These are phyloP conservation scores for Trachops cirrhosus DNA, from an alignment of 2,797 vertebrate species.

Conservation along the genomic window DNA sequence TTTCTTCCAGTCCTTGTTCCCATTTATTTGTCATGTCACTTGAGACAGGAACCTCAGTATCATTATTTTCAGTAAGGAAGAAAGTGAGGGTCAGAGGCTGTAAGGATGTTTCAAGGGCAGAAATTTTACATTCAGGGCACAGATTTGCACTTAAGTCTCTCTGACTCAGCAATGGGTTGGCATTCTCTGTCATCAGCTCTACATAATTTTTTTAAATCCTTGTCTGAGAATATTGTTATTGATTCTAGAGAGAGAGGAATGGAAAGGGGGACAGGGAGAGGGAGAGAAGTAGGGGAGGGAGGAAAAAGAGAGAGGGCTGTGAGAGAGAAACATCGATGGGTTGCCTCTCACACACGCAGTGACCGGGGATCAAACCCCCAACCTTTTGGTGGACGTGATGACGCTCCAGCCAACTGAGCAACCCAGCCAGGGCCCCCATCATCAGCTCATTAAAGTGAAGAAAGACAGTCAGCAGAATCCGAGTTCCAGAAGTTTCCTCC, in stretches of 20 bases:
- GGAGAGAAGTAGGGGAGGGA: no score
- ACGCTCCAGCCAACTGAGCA: neutral
- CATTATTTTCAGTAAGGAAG: neutral
- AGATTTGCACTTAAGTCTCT: neutral
- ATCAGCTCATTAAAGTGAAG: neutral
- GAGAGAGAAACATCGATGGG: neutral
- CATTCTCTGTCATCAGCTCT: neutral
- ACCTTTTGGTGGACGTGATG: neutral
- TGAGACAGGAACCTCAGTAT: neutral
- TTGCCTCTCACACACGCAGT: neutral
- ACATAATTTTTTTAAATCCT: neutral
- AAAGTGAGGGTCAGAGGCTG: neutral
- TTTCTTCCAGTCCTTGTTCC: neutral
- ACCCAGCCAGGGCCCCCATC: neutral
- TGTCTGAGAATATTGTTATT: neutral
- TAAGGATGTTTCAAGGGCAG: neutral
- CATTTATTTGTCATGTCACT: neutral
- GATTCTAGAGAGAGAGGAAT: neutral
- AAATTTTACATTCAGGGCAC: fast-evolving
- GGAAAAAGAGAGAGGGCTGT: neutral
- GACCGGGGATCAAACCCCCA: neutral
- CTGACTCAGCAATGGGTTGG: fast-evolving
- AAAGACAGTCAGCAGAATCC: neutral
- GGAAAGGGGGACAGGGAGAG: no score
- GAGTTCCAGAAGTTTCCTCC: neutral